Base-by-base conservation (phyloP, 2,888 invertebrate species). In the Cordilura impudica region DNA sequence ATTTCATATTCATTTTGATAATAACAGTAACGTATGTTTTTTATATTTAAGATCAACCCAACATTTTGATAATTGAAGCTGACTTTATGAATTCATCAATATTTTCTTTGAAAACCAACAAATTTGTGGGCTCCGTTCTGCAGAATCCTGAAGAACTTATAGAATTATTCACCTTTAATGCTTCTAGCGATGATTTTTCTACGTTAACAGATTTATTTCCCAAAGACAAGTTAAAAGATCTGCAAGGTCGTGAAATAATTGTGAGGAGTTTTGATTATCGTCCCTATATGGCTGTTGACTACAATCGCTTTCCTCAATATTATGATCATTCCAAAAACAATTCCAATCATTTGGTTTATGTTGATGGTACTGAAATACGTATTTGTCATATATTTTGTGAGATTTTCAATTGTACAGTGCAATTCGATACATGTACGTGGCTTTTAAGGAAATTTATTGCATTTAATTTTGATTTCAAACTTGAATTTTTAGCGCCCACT, bases 301-400 rank as follows among this genome's bases (percentile, higher is more conserved):
- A 81, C 78, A 84, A 85, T 45, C 60, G 84, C 10, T 6, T 12
- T 7, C 84, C 86, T 0, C 80, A 76, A 2, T 69, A 82, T 1
- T 78, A 81, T 29, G 84, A 88, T 80, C 79, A 83, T 0, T 78
- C 81, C 0, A 6, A 47, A 0, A 76, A 83, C 14, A 83, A 82
- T 49, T 58, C 81, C 0, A 72, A 35, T 2, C 79, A 81, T 61
- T 23, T 81, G n/a, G 72, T 83, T 0, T 76, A 75, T 12, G 89
- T 91, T 29, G 93, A 93, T 87, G 94, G 94, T 4, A 90, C 91
- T 0, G 92, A 92, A 85, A 86, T 90, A 35, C 85, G 86, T 8
- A 67, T 90, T 5, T 83, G 88, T 43, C 65, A 90, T 1, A 85
- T 87, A 26, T 91, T 90, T 84, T 89, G 89, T 73, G 81, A 84